Base-by-base conservation (phyloP, 2,113 vertebrate species). In the Rhabdornis inornatus region DNA sequence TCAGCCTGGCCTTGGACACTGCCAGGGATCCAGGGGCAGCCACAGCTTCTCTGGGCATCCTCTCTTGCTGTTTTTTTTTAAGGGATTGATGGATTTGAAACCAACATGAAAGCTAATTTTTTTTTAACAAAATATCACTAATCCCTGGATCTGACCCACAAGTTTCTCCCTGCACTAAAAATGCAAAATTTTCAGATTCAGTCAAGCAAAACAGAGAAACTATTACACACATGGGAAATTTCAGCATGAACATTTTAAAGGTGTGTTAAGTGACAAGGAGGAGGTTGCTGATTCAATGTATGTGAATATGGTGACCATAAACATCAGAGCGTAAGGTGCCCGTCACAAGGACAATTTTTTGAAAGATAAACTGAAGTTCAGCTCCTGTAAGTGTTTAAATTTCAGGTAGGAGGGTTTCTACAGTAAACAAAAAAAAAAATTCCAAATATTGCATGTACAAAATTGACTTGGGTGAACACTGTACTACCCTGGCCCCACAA, bases 391-490 rank as follows among this genome's bases (percentile, higher is more conserved):
- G n/a, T 19, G 23, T 25, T 78, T n/a, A 35, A 47, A 65, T 44
- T 78, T 33, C 44, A 50, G 25, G 13, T 1, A n/a, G 3, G 19
- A 49, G 23, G 3, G 18, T 52, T 69, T 47, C 33, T 31, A 30
- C 8, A 47, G 17, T 40, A 5, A 39, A 79, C 49, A 44, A 40
- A 47, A 64, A 44, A 8, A 57, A 70, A 52, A 17, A 52, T 30
- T 45, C 9, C 25, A 42, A 63, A 55, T 23, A 50, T 16, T 30
- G 31, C 13, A 24, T 0, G 3, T 17, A 18, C 21, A 55, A 53
- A 75, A 37, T 0, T 11, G 21, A 24, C 5, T 16, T 18, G 39
- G 9, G 23, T 39, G 72, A 63, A 37, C 0, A 2, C 4, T 19
- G 27, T 21, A 28, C 24, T 50, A 35, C 44, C 12, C 47, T 3